phyloP scores from a whole-genome alignment of 2,113 vertebrate genomes.

The Rhadina sibilatrix region DNA sequence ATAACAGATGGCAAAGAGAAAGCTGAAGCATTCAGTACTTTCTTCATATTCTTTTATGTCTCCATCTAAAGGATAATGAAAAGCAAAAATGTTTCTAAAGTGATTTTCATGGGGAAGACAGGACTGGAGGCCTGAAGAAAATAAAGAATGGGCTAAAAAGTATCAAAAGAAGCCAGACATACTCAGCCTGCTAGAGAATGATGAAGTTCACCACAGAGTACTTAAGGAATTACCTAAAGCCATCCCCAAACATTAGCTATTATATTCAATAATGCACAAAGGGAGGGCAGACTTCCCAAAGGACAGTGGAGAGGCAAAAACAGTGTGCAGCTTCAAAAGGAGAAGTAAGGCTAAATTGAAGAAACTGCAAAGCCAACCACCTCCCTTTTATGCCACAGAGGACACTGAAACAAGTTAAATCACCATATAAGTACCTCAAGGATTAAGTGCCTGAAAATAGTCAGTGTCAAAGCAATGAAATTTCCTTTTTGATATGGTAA shows the following conservation, averaged over 20 bases:
- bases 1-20: constrained; percentile 1
- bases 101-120: neutral
- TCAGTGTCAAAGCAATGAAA: neutral
- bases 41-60: neutral
- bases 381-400: neutral
- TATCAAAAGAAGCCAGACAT: neutral
- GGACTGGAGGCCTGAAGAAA: neutral
- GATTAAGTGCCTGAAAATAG: neutral
- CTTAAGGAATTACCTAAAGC: constrained; percentile 30
- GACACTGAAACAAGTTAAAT: neutral
- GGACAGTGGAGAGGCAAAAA: neutral
- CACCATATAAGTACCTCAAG: neutral
- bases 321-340: neutral
- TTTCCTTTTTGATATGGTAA: neutral
- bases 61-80: neutral
- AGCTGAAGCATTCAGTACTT: neutral
- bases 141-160: neutral
- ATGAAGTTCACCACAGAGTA: neutral
- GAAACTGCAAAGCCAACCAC: neutral
- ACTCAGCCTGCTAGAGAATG: neutral
- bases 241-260: constrained; percentile 24
- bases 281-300: neutral
- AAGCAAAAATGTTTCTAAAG: neutral
- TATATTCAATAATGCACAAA: neutral
- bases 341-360: neutral